These are phyloP conservation scores for Corapipo altera DNA, from an alignment of 2,113 vertebrate species.

Conservation along the genomic window DNA sequence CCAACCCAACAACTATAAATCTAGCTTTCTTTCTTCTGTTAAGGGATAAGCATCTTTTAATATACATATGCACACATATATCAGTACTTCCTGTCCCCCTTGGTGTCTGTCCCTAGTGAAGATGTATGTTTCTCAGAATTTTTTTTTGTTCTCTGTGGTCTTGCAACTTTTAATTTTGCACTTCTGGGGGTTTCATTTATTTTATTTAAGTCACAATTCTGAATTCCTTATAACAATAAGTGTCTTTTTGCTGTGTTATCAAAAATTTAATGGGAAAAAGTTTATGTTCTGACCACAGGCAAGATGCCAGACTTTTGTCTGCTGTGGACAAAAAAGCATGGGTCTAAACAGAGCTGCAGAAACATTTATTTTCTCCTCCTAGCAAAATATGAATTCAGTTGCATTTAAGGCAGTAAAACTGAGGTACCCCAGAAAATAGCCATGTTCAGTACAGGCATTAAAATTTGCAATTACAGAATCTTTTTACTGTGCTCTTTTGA, in stretches of 20 bases:
- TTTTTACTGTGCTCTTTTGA: neutral
- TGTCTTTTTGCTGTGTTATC: neutral
- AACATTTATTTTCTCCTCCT: neutral
- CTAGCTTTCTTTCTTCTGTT: neutral
- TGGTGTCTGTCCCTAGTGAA: neutral
- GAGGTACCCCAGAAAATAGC: neutral
- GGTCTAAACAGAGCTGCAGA: neutral
- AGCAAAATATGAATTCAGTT: neutral
- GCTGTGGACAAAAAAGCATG: neutral
- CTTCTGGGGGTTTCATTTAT: neutral
- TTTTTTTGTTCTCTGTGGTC: neutral
- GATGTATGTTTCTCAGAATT: neutral
- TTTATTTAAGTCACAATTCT: conserved; percentile 7
- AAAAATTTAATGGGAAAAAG: conserved; percentile 3
- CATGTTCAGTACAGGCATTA: neutral
- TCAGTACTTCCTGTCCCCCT: neutral
- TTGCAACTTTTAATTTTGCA: neutral
- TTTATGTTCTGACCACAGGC: conserved; percentile 20
- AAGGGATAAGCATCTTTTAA: neutral
- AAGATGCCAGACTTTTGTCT: conserved; percentile 21
- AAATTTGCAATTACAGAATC: neutral
- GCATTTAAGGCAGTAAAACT: neutral
- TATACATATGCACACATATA: neutral
- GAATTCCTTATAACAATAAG: neutral
- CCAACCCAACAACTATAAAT: neutral